Evolutionary conservation across 1,140 invertebrate genomes (phyloP).

Genomic region (Drusus annulatus): DNA sequence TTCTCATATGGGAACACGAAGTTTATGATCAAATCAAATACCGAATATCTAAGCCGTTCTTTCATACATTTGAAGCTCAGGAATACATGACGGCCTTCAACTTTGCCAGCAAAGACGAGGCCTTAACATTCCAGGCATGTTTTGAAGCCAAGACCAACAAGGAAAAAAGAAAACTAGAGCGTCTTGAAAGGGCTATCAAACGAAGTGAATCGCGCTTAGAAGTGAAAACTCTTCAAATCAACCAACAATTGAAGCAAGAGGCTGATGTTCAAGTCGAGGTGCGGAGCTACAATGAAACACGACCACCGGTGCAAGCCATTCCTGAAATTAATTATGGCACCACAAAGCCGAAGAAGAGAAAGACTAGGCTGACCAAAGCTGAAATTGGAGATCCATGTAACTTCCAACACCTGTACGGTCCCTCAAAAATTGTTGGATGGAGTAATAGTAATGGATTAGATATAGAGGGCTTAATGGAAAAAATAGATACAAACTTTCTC

Average conservation of each 20-base stretch:
- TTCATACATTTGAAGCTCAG: conserved; percentile 96
- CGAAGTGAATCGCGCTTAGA: too few relatives aligned
- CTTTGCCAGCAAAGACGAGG: neutral
- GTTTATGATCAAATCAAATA: conserved; percentile 94
- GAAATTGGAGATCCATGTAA: neutral
- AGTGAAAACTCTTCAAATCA: too few relatives aligned
- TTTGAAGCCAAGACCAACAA: neutral
- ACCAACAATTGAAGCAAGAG: neutral
- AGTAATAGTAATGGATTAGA: neutral
- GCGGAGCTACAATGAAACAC: too few relatives aligned
- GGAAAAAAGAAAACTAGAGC: neutral
- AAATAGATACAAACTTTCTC: neutral
- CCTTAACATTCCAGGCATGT: neutral
- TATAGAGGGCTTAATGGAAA: neutral
- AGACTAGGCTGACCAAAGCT: neutral
- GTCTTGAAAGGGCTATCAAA: too few relatives aligned
- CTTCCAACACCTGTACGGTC: neutral
- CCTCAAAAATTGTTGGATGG: neutral
- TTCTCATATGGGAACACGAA: conserved; percentile 94
- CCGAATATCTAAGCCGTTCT: conserved; percentile 82
- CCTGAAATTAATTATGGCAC: neutral
- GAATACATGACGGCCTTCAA: conserved; percentile 60
- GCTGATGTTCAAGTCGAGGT: neutral
- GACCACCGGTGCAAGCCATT: too few relatives aligned
- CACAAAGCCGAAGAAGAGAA: neutral